Percentiles rank a stretch among this genome's conserved stretches.
These are phyloP conservation scores for Formicarius rufipectus DNA, from an alignment of 2,113 vertebrate species.

Conservation along the genomic window DNA sequence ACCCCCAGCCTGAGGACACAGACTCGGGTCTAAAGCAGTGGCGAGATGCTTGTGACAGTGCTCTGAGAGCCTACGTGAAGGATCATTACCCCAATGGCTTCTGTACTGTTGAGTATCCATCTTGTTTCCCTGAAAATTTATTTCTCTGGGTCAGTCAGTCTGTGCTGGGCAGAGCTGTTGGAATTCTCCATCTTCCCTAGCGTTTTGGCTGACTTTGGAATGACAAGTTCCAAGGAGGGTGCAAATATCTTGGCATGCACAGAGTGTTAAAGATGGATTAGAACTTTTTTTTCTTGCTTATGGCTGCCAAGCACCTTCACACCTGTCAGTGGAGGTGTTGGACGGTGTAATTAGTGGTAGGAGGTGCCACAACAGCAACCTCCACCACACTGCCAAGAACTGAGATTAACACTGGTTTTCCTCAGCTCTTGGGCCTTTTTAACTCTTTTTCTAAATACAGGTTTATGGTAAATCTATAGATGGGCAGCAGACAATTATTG, in stretches of 20 bases:
- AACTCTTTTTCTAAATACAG: conserved; percentile 71
- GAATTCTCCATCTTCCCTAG: not conserved
- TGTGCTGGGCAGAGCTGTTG: not conserved
- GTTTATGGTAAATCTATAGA: conserved; percentile 96
- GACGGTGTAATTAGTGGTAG: not conserved
- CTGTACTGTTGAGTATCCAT: conserved; percentile 86
- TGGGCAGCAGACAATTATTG: conserved; percentile 95
- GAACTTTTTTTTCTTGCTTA: not conserved
- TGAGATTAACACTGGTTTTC: not conserved
- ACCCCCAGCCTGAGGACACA: conserved; percentile 82
- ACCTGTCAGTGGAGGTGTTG: not conserved
- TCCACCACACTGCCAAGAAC: not conserved
- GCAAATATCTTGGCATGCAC: not conserved
- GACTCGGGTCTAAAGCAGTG: conserved; percentile 81
- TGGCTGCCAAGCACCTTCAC: not conserved
- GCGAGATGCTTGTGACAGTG: conserved; percentile 89
- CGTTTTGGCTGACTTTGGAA: not conserved
- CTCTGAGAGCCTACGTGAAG: conserved; percentile 88
- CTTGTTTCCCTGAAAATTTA: not conserved
- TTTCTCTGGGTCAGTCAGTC: not conserved
- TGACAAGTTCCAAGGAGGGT: not conserved
- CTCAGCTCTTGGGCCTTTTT: not conserved
- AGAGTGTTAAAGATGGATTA: not conserved
- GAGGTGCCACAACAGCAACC: not conserved
- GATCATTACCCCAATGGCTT: conserved; percentile 93